Percentiles rank a stretch among this genome's conserved stretches.
These are phyloP conservation scores for Acanthornis magna DNA, from an alignment of 2,797 vertebrate genomes.

Conservation along the genomic window DNA sequence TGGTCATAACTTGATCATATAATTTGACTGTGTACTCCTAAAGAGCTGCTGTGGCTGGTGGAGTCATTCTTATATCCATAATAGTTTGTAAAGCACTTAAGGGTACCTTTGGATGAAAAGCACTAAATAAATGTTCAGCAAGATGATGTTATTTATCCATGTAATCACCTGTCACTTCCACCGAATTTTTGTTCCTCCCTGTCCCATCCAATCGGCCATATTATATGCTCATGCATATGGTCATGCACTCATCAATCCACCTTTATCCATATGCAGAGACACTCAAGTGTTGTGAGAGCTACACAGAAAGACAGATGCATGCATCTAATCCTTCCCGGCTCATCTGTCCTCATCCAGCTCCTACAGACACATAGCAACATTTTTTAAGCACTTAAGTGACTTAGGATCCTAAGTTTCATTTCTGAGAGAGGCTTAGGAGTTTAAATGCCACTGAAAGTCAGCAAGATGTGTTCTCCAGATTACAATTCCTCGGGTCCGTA, in stretches of 20 bases:
- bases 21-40: constrained; percentile 65
- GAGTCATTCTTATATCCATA: constrained; percentile 68
- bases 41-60: constrained; percentile 61
- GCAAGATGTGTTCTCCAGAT: constrained; percentile 31
- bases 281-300: constrained; percentile 62
- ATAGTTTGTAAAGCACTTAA: constrained; percentile 71
- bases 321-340: constrained; percentile 50
- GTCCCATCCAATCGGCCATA: constrained; percentile 66
- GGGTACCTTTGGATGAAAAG: constrained; percentile 67
- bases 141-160: constrained; percentile 68
- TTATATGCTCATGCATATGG: constrained; percentile 66
- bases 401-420: constrained; percentile 60
- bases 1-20: constrained; percentile 62
- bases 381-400: constrained; percentile 63
- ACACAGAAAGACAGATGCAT: constrained; percentile 61
- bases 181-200: constrained; percentile 68
- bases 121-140: constrained; percentile 65
- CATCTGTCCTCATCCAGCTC: constrained; percentile 58
- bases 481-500: constrained; percentile 6
- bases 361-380: constrained; percentile 26
- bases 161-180: constrained; percentile 70
- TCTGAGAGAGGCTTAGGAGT: constrained; percentile 26
- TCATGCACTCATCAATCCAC: constrained; percentile 68
- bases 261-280: constrained; percentile 63
- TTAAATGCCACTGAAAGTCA: constrained; percentile 50